Conservation (phyloP, 2,888 invertebrate genomes). For the Drosophila atroscutellata region DNA sequence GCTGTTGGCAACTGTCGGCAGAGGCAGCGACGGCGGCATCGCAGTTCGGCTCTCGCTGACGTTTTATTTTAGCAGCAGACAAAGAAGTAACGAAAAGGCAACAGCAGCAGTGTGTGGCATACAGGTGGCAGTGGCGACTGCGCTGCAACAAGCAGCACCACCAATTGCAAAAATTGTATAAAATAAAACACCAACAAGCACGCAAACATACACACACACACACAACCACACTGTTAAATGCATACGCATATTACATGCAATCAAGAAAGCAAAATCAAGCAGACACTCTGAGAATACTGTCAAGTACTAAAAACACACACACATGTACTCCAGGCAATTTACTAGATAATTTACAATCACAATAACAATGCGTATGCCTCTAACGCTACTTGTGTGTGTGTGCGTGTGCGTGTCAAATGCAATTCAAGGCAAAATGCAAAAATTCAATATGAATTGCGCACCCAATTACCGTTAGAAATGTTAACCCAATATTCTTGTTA, state of each 20-base stretch:
- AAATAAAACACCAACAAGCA: slow-evolving; percentile 5
- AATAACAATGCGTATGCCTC: slow-evolving; percentile 26
- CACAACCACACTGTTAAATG: neutral
- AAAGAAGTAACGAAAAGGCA: slow-evolving; percentile 45
- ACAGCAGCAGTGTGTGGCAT: slow-evolving; percentile 16
- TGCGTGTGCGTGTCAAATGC: slow-evolving; percentile 26
- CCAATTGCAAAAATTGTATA: slow-evolving; percentile 36
- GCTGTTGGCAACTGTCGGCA: slow-evolving; percentile 21
- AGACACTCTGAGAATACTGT: slow-evolving; percentile 18
- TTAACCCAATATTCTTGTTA: slow-evolving; percentile 58
- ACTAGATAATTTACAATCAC: slow-evolving; percentile 25
- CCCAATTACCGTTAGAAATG: slow-evolving; percentile 59
- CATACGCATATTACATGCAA: slow-evolving; percentile 55
- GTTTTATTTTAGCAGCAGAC: slow-evolving; percentile 29
- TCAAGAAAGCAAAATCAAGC: slow-evolving; percentile 35
- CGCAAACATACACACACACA: neutral
- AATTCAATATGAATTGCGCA: slow-evolving; percentile 52
- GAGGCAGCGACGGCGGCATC: slow-evolving; percentile 18
- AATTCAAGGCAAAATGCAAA: slow-evolving; percentile 50
- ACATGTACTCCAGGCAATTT: slow-evolving; percentile 32
- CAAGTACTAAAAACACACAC: slow-evolving; percentile 2
- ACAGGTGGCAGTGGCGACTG: slow-evolving; percentile 49
- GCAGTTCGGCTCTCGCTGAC: slow-evolving; percentile 3
- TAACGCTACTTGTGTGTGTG: slow-evolving; percentile 1
- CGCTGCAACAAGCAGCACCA: slow-evolving; percentile 36